Evolutionary conservation across 2,113 vertebrate genomes (phyloP).

Genomic region (Calyptommatus sinebrachiatus): DNA sequence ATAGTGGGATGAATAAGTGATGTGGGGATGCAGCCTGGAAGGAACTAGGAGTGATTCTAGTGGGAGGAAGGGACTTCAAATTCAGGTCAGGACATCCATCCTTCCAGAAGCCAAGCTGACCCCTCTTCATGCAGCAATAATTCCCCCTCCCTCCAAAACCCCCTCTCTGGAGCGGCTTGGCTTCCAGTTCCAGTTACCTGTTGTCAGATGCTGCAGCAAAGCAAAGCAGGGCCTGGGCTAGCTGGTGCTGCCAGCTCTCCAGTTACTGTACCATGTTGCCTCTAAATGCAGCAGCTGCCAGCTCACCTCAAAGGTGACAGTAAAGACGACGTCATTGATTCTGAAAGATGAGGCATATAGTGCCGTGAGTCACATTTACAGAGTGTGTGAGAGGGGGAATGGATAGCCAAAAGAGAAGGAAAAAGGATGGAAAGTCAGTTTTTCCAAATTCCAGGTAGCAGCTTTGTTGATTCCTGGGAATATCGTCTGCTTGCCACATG

Average conservation of each 20-base stretch:
- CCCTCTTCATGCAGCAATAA: background rate
- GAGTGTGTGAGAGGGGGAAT: background rate
- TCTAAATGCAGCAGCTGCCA: constrained; percentile 7
- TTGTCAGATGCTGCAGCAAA: background rate
- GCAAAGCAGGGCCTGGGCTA: background rate
- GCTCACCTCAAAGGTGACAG: constrained; percentile 10
- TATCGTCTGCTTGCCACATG: background rate
- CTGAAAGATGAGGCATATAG: background rate
- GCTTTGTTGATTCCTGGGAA: background rate
- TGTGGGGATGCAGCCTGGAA: no score
- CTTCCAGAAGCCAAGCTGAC: background rate
- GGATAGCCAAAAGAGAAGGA: no score
- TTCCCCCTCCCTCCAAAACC: background rate
- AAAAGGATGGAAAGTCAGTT: background rate
- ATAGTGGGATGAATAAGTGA: no score
- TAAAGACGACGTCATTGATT: background rate
- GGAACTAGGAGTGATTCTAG: background rate
- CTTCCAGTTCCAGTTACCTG: constrained; percentile 3
- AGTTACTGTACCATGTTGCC: background rate
- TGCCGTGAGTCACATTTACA: constrained; percentile 1
- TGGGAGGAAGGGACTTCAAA: background rate
- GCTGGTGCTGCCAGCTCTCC: background rate
- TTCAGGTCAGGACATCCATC: background rate
- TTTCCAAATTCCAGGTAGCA: background rate
- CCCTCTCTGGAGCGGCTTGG: background rate